Evolutionary conservation across 2,113 vertebrate genomes (phyloP), one percentile per base, ranked within the genome.

Genomic region (Crocuta crocuta): DNA sequence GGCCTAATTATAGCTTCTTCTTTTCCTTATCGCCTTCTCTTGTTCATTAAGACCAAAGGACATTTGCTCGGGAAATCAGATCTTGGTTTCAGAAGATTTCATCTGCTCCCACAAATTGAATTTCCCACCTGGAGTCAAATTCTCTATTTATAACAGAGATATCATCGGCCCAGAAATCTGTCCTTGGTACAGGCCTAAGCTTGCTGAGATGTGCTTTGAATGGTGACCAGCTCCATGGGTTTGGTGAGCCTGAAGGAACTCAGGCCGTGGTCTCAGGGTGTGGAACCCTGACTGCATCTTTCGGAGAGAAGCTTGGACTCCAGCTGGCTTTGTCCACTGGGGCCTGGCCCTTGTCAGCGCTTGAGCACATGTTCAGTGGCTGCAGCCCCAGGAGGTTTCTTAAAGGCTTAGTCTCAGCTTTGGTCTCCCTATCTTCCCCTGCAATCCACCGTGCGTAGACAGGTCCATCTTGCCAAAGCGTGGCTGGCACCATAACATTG

Each of bases 61-160:
- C 92, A 90, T 97, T 98, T 89, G 97, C 87, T 97, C 83, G 0
- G 8, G 91, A 98, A 98, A 98, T 97, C 98, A 98, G 78, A 95
- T 98, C 97, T 93, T 89, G 90, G 48, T 98, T 98, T 71, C 96
- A 80, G 39, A 87, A 94, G n/a, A 95, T 63, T 97, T 78, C 90
- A 83, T 96, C 97, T 96, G 92, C 87, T 89, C 4, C 92, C 92
- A 98, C 92, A 98, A 98, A 98, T 98, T 97, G 95, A 97, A 98
- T 98, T 98, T 96, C 97, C 97, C 87, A 98, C 97, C 96, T 98
- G 94, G 95, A 98, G 98, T 97, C 94, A 97, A 98, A 98, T 97
- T 96, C 90, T 97, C 83, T 96, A 92, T 98, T 98, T 97, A 95
- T 95, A 98, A 98, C 66, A 91, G 85, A 97, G 92, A 97, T 98